These are phyloP conservation scores for Murina feae DNA, from an alignment of 2,113 vertebrate species.

Conservation along the genomic window DNA sequence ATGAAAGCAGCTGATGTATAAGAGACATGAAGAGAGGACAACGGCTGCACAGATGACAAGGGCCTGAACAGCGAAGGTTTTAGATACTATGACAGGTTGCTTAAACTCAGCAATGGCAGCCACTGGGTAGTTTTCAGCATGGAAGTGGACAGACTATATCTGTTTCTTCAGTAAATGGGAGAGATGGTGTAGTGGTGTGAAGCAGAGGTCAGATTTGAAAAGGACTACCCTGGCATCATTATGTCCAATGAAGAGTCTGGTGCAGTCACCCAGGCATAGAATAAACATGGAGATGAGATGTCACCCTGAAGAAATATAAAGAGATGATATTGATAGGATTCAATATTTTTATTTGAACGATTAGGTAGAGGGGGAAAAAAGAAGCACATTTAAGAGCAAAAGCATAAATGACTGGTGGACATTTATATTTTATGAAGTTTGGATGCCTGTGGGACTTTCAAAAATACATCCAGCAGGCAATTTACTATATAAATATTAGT, in stretches of 20 bases:
- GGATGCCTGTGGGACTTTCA: background rate
- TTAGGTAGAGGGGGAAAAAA: background rate
- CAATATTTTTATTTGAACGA: background rate
- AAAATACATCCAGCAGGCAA: background rate
- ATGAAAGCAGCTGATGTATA: background rate
- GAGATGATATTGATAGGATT: background rate
- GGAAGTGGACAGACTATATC: background rate
- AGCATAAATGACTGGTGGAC: background rate
- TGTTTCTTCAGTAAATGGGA: background rate
- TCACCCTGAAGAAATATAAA: background rate
- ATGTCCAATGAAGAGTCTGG: background rate
- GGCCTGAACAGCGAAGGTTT: background rate
- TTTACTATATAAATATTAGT: background rate
- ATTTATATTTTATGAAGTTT: background rate
- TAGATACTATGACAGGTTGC: too few relatives aligned
- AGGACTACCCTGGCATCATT: background rate
- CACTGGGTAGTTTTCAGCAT: background rate
- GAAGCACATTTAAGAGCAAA: background rate
- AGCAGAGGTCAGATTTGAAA: background rate
- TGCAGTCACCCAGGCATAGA: too few relatives aligned
- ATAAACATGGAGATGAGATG: background rate
- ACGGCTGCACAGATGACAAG: too few relatives aligned
- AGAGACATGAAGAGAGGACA: background rate
- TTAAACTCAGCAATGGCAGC: background rate
- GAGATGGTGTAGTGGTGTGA: background rate